phyloP scores from a whole-genome alignment of 2,888 invertebrate species.

The Melanotus villosus region DNA sequence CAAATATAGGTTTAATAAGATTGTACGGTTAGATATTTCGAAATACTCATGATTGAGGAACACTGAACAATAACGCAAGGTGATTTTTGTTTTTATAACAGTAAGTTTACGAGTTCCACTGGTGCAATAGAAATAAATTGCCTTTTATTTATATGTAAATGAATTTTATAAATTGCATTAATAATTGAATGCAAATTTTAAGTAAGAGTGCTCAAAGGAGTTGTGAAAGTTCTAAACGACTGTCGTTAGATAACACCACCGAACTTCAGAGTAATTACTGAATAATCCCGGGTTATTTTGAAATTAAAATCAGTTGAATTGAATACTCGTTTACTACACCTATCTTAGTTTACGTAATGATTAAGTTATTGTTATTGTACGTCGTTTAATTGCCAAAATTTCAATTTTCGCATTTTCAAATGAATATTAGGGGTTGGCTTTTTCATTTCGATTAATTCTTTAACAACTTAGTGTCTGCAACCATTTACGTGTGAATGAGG shows the following conservation, averaged over 20 bases:
- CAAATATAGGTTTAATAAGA: too few species aligned
- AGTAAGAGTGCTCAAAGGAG: neutral
- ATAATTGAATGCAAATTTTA: conserved; percentile 11
- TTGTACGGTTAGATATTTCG: too few species aligned
- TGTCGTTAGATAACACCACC: neutral
- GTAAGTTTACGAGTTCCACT: too few species aligned
- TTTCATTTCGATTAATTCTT: too few species aligned
- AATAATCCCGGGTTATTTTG: neutral
- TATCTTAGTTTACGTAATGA: neutral
- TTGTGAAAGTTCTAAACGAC: conserved; percentile 9
- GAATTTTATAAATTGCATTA: neutral
- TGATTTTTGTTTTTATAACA: too few species aligned
- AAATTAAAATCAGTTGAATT: conserved; percentile 1
- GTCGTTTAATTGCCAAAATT: too few species aligned
- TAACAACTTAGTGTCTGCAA: too few species aligned
- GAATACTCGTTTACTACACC: neutral
- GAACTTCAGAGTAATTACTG: neutral
- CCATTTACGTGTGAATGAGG: too few species aligned
- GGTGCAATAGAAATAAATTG: neutral
- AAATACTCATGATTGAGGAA: too few species aligned
- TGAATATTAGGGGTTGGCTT: too few species aligned
- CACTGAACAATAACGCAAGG: too few species aligned
- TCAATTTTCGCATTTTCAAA: too few species aligned
- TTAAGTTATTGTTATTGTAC: neutral
- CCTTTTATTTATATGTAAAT: conserved; percentile 8